phyloP scores from a whole-genome alignment of 2,113 vertebrate genomes.

The Strix uralensis region DNA sequence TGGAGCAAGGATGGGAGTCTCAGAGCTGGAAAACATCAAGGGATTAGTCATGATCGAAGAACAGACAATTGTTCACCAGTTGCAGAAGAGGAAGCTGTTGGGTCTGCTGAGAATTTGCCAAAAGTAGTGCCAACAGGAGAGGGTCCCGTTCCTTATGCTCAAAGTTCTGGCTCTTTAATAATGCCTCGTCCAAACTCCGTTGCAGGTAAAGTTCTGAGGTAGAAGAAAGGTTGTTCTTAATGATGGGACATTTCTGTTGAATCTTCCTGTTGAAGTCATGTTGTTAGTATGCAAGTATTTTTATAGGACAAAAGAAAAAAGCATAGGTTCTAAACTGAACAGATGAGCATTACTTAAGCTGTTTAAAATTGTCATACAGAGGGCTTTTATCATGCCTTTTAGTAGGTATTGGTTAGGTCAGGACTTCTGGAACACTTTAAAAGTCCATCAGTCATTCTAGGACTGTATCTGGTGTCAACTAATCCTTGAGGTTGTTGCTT shows the following conservation, averaged over 20 bases:
- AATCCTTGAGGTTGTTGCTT: background rate
- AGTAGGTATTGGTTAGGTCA: background rate
- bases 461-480: background rate
- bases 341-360: background rate
- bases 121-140: constrained; percentile 78
- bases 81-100: constrained; percentile 87
- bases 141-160: constrained; percentile 83
- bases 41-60: constrained; percentile 80
- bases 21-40: constrained; percentile 83
- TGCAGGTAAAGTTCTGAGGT: constrained; percentile 84
- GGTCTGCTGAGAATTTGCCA: constrained; percentile 73
- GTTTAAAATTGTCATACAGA: background rate
- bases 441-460: background rate
- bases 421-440: background rate
- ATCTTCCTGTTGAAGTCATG: background rate
- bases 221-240: background rate
- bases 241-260: background rate
- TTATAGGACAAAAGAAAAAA: background rate
- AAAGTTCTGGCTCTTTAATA: constrained; percentile 84
- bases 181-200: constrained; percentile 98
- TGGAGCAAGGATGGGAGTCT: constrained; percentile 94
- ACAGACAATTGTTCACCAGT: constrained; percentile 93
- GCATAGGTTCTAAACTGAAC: background rate
- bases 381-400: background rate
- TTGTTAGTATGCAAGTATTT: background rate